Percentiles rank a stretch among this genome's conserved stretches.
Conservation (phyloP, 2,113 vertebrate genomes). For the Actenoides hombroni region DNA sequence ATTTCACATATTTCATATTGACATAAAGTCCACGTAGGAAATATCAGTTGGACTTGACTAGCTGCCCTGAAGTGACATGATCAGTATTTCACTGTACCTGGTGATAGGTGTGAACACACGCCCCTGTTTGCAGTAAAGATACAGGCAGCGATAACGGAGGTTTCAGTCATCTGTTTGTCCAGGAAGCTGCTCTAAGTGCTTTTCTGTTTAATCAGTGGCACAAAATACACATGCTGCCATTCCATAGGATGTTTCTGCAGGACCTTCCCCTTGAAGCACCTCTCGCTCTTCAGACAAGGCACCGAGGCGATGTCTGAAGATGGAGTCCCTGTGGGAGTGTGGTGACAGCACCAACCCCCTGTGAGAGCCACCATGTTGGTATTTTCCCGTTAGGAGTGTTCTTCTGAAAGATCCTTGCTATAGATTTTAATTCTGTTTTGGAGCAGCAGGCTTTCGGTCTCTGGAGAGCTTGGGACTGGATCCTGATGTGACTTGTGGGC, state of each 20-base stretch:
- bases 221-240: not conserved
- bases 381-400: fast-evolving
- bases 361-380: fast-evolving
- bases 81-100: not conserved
- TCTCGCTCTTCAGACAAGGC: not conserved
- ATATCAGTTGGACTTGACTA: fast-evolving
- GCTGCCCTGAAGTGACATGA: not conserved
- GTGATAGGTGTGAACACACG: not conserved
- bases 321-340: fast-evolving
- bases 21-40: fast-evolving
- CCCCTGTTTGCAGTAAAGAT: not conserved
- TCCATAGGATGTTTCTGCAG: not conserved
- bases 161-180: not conserved
- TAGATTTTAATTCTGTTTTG: not conserved
- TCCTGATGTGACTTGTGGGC: not conserved
- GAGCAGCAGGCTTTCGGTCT: not conserved
- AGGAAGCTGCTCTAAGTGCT: not conserved
- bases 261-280: not conserved
- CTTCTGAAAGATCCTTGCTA: fast-evolving
- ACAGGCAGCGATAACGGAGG: not conserved
- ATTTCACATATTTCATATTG: not conserved
- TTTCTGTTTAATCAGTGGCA: not conserved
- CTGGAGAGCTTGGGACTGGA: not conserved
- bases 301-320: not conserved
- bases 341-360: fast-evolving